Base-by-base conservation (phyloP, 2,113 vertebrate genomes). In the Ailurus styani region DNA sequence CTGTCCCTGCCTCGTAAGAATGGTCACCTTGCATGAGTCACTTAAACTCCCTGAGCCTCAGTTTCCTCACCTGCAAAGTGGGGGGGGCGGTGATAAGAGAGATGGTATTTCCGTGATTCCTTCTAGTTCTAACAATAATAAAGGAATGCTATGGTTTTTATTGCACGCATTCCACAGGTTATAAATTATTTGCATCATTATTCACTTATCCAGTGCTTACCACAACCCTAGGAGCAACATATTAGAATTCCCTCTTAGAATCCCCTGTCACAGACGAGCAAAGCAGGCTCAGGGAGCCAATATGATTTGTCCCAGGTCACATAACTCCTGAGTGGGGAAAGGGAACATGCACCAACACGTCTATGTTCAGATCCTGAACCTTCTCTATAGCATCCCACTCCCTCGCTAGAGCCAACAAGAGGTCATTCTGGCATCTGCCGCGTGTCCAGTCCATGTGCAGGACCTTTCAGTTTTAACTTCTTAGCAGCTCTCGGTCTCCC, bases 311-410 rank as follows among this genome's bases (percentile, higher is more conserved):
- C 27, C 50, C 47, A 37, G 9, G 20, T 42, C 17, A 55, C 34
- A 0, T 5, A 13, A 3, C 34, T 93, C 42, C 13, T 57, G 12
- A n/a, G 79, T 29, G 8, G 34, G 27, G 29, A 34, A 11, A 37
- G 18, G 55, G 47, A 68, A 34, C 1, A 2, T 1, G 23, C 37
- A 37, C 47, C 54, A 47, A 1, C 6, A 10, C 0, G 2, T 70
- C 83, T 88, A 27, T 25, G 9, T 23, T 57, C 17, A 12, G 60
- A 23, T 27, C 60, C 66, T 29, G n/a, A 45, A 60, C 52, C 45
- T 93, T 70, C 73, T 90, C 14, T 42, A 0, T 31, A 27, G 37
- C 18, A 18, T 21, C 86, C n/a, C 40, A 1, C n/a, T n/a, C 23
- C 21, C 34, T 42, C 9, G 29, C 73, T n/a, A 12, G 92, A 62